phyloP scores from a whole-genome alignment of 1,140 invertebrate species.

The Drosophila lacertosa region DNA sequence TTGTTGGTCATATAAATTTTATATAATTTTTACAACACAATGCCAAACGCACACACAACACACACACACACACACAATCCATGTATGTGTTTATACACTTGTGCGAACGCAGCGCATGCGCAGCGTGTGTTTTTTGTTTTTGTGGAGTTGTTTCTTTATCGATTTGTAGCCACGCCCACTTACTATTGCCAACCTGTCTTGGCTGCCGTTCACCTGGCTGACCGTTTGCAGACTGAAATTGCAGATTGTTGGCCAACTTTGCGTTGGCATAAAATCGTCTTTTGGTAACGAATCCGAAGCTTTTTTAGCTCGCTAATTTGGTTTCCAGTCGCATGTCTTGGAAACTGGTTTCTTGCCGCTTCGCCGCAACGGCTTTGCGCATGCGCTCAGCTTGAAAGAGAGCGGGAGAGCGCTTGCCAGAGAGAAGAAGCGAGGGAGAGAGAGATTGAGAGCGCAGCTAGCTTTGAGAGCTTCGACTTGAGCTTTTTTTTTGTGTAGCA shows the following conservation, averaged over 20 bases:
- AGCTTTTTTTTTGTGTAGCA: slow-evolving; percentile 31
- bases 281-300: slow-evolving; percentile 50
- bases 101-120: slow-evolving; percentile 51
- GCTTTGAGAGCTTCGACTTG: slow-evolving; percentile 19
- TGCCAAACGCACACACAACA: slow-evolving; percentile 14
- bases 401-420: neutral
- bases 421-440: slow-evolving; percentile 9
- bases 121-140: slow-evolving; percentile 12
- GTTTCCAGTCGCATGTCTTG: slow-evolving; percentile 50
- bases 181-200: slow-evolving; percentile 68
- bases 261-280: slow-evolving; percentile 69
- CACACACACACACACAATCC: slow-evolving; percentile 10
- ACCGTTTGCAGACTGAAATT: slow-evolving; percentile 83
- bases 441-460: slow-evolving; percentile 2
- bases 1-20: slow-evolving; percentile 47
- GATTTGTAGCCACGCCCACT: slow-evolving; percentile 61
- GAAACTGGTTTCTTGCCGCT: slow-evolving; percentile 73
- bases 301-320: slow-evolving; percentile 68
- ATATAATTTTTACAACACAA: slow-evolving; percentile 36
- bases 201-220: slow-evolving; percentile 81
- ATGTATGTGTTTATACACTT: slow-evolving; percentile 42
- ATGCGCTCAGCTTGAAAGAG: slow-evolving; percentile 46
- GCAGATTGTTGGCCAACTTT: slow-evolving; percentile 80
- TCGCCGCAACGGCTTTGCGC: slow-evolving; percentile 60
- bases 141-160: neutral